Evolutionary conservation across 92 coral and sea anemone genomes (phyloP).

Genomic region (Porites evermanni): DNA sequence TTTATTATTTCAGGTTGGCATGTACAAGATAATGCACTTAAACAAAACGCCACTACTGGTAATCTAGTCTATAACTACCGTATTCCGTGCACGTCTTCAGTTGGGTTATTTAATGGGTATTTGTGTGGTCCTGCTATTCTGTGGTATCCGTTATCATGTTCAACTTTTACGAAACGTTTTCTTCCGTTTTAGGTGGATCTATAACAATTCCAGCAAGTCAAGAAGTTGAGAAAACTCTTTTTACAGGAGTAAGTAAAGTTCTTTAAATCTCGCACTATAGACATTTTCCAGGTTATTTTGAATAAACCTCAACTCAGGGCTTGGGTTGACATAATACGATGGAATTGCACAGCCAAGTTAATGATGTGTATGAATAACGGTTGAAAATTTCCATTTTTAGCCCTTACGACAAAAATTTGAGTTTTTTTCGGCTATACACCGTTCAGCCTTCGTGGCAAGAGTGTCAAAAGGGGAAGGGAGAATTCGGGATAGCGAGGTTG

Average conservation of each 20-base stretch:
- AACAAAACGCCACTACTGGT: conserved; percentile 4
- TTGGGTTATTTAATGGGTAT: too few species aligned
- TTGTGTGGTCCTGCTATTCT: background rate
- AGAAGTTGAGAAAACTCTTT: conserved; percentile 72
- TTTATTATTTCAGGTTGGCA: conserved; percentile 21
- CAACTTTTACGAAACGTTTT: background rate
- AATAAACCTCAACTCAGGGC: background rate
- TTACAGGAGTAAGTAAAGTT: conserved; percentile 64
- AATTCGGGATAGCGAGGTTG: too few species aligned
- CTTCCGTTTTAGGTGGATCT: conserved; percentile 35
- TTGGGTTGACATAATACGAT: too few species aligned
- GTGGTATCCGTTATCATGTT: background rate
- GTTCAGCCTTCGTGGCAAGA: too few species aligned
- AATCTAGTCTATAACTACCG: background rate
- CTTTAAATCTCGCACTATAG: too few species aligned
- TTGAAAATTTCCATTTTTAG: too few species aligned
- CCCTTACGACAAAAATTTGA: too few species aligned
- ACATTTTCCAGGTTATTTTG: background rate
- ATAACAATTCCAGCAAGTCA: conserved; percentile 37
- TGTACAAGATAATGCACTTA: conserved; percentile 2
- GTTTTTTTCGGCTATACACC: too few species aligned
- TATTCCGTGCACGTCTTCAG: too few species aligned
- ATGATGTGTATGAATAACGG: too few species aligned
- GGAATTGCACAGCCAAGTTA: too few species aligned
- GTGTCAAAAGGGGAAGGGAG: too few species aligned